Evolutionary conservation across 2,888 invertebrate species (phyloP).

Genomic region (Dolichomitus sp.): DNA sequence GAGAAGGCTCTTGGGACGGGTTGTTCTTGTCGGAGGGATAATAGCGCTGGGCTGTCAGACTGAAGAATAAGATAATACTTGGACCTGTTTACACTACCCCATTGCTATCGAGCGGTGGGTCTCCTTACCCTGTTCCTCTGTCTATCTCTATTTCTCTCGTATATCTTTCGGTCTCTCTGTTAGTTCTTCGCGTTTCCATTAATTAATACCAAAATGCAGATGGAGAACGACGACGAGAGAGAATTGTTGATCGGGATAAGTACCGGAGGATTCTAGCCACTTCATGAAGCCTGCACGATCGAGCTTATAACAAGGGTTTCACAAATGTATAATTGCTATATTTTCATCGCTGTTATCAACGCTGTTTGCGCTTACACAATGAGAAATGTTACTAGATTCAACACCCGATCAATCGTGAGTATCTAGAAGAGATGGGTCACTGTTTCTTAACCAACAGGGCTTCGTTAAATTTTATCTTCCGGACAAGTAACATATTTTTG

Average conservation of each 20-base stretch:
- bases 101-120: conserved; percentile 59
- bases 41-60: conserved; percentile 79
- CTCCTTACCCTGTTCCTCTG: conserved; percentile 29
- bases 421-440: no score
- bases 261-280: conserved; percentile 70
- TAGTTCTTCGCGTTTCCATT: conserved; percentile 74
- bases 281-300: conserved; percentile 75
- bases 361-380: neutral
- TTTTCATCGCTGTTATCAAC: neutral
- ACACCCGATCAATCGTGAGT: neutral
- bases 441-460: no score
- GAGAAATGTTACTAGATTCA: neutral
- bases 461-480: neutral
- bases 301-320: conserved; percentile 73
- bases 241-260: conserved; percentile 55
- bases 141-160: conserved; percentile 18
- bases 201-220: conserved; percentile 77
- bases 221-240: conserved; percentile 6
- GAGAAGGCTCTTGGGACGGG: conserved; percentile 54
- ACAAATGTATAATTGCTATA: conserved; percentile 19
- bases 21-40: conserved; percentile 78
- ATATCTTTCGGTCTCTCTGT: conserved; percentile 30
- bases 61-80: conserved; percentile 80
- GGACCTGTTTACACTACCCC: conserved; percentile 79
- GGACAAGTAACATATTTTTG: neutral